These are phyloP conservation scores for Gadopsis marmoratus DNA, from an alignment of 2,797 vertebrate genomes.

Conservation along the genomic window DNA sequence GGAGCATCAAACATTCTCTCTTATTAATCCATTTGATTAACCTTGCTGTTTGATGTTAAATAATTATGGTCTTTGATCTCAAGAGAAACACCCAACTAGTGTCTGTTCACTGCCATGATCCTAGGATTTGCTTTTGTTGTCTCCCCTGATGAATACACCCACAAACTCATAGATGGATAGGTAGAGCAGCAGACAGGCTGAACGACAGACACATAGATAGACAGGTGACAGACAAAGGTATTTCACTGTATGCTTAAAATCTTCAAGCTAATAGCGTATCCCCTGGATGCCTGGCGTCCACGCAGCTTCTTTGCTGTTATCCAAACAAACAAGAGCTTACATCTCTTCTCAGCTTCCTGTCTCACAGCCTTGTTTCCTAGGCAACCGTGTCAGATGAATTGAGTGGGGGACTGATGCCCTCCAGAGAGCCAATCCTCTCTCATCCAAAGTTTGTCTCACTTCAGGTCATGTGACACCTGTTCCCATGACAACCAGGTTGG, in stretches of 20 bases:
- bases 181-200: background rate
- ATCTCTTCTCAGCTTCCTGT: constrained; percentile 84
- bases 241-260: constrained; percentile 61
- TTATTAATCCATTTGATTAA: constrained; percentile 77
- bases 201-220: background rate
- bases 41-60: constrained; percentile 79
- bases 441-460: constrained; percentile 88
- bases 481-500: constrained; percentile 90
- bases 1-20: constrained; percentile 73
- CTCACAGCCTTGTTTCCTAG: constrained; percentile 87
- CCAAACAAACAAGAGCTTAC: constrained; percentile 87
- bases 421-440: constrained; percentile 85
- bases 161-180: background rate
- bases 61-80: constrained; percentile 74
- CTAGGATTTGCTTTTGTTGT: constrained; percentile 21
- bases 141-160: constrained; percentile 8
- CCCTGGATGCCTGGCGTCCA: constrained; percentile 71
- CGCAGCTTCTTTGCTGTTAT: constrained; percentile 78
- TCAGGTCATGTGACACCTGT: constrained; percentile 86
- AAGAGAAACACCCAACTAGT: constrained; percentile 32
- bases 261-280: constrained; percentile 67
- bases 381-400: constrained; percentile 88
- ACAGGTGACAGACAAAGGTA: constrained; percentile 8
- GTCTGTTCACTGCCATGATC: constrained; percentile 40
- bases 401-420: constrained; percentile 85